Evolutionary conservation across 2,888 invertebrate species (phyloP).

Genomic region (Terebella lapidaria): DNA sequence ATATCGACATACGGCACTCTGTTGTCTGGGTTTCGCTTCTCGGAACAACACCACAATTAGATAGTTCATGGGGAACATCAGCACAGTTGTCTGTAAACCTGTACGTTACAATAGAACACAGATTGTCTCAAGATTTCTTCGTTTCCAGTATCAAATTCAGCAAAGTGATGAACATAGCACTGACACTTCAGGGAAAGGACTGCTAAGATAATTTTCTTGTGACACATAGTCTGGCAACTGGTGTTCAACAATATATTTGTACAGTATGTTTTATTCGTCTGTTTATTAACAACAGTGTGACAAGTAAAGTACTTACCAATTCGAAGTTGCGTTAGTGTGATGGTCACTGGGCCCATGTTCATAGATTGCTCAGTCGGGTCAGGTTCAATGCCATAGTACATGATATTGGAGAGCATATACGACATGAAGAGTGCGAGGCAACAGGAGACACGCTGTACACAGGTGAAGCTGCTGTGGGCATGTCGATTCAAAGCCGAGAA

Average conservation of each 20-base stretch:
- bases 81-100: conserved; percentile 9
- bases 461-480: conserved; percentile 45
- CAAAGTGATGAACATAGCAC: too few relatives aligned
- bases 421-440: conserved; percentile 49
- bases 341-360: conserved; percentile 9
- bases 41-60: conserved; percentile 10
- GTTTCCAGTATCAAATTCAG: too few relatives aligned
- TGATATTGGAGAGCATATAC: conserved; percentile 50
- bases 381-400: conserved; percentile 40
- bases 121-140: too few relatives aligned
- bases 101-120: too few relatives aligned
- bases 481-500: conserved; percentile 51
- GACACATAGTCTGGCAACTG: not conserved
- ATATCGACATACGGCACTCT: too few relatives aligned
- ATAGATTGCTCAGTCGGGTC: conserved; percentile 6
- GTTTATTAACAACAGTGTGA: too few relatives aligned
- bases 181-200: too few relatives aligned
- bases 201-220: not conserved
- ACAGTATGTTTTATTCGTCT: not conserved
- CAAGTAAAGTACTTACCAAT: conserved; percentile 6
- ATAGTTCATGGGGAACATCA: conserved; percentile 11
- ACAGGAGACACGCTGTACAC: conserved; percentile 44
- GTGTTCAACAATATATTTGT: not conserved
- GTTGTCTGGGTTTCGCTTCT: too few relatives aligned
- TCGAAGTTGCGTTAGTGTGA: conserved; percentile 8